Base-by-base conservation (phyloP, 1,140 invertebrate genomes). In the Homalodisca vitripennis region DNA sequence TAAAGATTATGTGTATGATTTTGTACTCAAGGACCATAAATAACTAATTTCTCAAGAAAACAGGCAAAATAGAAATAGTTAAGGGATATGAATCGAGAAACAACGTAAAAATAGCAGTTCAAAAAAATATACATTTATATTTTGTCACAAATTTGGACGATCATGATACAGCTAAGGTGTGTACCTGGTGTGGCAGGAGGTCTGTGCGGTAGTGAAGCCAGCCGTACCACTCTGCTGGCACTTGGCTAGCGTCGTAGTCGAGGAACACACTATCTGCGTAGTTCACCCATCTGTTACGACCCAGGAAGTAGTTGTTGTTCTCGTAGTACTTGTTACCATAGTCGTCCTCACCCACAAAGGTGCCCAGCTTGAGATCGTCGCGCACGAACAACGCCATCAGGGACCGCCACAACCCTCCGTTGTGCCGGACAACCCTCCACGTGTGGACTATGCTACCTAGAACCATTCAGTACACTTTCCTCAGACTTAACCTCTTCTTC, bases 221-320 rank as follows among this genome's bases (percentile, higher is more conserved):
- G 3, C 90, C 88, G 75, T 80, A 93, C 94, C 94, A 97, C 82
- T 95, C 93, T 27, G 93, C 82, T 13, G 93, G 86, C 13, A 97
- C 85, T 31, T 96, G 92, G 74, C 92, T 94, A 1, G 85, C 96
- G 84, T 99, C 97, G 80, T 98, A 99, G 78, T 98, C 89, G 75
- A 95, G 78, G 75, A 84, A 80, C 67, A 87, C 83, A 71, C 88
- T 85, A 12, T 91, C 87, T 6, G 87, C 82, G 78, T 94, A 99
- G 73, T 92, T 88, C 2, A 99, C 88, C 96, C 97, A 99, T 73
- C 97, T 85, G 82, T 97, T 98, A 63, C 93, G 85, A 57, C 86
- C 88, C 89, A 64, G 48, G 73, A 77, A 74, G 51, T 68, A 68
- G 3, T 55, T 29, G 41, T 68, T 62, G 41, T 68, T 68, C 32